Evolutionary conservation across 2,113 vertebrate species (phyloP).

Genomic region (Pluvianellus socialis): DNA sequence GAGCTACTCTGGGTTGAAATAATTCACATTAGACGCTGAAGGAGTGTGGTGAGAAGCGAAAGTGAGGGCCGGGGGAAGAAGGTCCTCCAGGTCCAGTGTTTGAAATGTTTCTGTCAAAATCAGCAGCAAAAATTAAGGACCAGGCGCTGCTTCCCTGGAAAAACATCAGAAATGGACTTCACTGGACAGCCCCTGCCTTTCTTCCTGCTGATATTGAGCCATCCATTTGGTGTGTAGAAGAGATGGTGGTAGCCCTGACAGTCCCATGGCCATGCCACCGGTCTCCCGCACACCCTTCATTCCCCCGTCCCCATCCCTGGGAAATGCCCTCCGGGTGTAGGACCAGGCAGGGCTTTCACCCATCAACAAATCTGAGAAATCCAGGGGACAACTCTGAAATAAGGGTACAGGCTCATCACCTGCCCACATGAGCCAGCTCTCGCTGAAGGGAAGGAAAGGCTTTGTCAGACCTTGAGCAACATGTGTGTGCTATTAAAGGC

Average conservation of each 20-base stretch:
- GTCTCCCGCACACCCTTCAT: accelerated
- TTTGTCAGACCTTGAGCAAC: not conserved
- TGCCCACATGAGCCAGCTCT: accelerated
- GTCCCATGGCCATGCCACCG: not conserved
- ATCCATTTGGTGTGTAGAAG: not conserved
- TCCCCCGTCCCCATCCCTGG: not conserved
- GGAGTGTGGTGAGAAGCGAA: not conserved
- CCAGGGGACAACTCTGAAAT: not conserved
- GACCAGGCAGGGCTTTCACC: not conserved
- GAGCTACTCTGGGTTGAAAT: not conserved
- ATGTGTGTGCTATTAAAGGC: not conserved
- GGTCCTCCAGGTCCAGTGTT: not conserved
- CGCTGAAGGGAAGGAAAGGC: not conserved
- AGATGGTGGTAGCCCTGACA: not conserved
- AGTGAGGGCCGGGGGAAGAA: not conserved
- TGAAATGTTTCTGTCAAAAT: not conserved
- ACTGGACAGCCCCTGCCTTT: not conserved
- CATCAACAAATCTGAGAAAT: not conserved
- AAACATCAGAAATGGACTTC: not conserved
- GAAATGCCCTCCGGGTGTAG: not conserved
- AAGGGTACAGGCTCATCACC: accelerated
- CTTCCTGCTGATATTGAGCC: not conserved
- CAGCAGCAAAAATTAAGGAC: not conserved
- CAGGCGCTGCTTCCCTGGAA: not conserved
- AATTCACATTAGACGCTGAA: not conserved